Evolutionary conservation across 2,888 invertebrate genomes (phyloP).

Genomic region (Acleris emargana): DNA sequence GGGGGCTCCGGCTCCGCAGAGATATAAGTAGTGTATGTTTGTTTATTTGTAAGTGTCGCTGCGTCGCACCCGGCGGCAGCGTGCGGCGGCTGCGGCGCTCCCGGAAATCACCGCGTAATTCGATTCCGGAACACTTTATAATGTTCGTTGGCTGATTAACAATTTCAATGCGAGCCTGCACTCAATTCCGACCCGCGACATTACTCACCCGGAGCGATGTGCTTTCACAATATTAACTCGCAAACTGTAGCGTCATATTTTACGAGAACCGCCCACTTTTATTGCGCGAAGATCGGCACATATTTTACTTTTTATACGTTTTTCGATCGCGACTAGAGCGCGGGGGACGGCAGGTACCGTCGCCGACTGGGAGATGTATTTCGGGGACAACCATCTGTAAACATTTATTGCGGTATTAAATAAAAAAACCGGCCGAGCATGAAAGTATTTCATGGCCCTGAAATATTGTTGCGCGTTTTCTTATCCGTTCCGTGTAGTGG

Average conservation of each 20-base stretch:
- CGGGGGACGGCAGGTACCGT: constrained; percentile 2
- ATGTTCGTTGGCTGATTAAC: constrained; percentile 7
- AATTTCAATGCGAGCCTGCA: neutral
- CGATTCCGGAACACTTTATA: constrained; percentile 14
- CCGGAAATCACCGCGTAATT: constrained; percentile 10
- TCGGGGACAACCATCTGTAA: constrained; percentile 22
- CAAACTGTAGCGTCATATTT: constrained; percentile 17
- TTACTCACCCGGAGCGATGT: neutral
- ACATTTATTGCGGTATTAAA: constrained; percentile 29
- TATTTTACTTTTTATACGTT: constrained; percentile 23
- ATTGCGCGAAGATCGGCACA: constrained; percentile 8
- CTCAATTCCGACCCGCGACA: neutral
- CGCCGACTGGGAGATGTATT: constrained; percentile 16
- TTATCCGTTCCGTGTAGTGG: constrained; percentile 32
- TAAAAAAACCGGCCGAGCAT: constrained; percentile 29
- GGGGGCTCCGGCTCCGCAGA: no score
- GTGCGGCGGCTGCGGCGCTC: neutral
- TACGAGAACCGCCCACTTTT: constrained; percentile 9
- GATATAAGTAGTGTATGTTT: no score
- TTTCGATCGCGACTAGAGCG: neutral
- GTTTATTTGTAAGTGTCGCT: no score
- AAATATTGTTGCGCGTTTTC: constrained; percentile 35
- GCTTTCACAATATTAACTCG: constrained; percentile 15
- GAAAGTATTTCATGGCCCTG: constrained; percentile 32
- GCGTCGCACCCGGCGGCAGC: no score